Evolutionary conservation across 2,113 vertebrate species (phyloP), one percentile per base, ranked within the genome.

Genomic region (Cebidichthys violaceus): DNA sequence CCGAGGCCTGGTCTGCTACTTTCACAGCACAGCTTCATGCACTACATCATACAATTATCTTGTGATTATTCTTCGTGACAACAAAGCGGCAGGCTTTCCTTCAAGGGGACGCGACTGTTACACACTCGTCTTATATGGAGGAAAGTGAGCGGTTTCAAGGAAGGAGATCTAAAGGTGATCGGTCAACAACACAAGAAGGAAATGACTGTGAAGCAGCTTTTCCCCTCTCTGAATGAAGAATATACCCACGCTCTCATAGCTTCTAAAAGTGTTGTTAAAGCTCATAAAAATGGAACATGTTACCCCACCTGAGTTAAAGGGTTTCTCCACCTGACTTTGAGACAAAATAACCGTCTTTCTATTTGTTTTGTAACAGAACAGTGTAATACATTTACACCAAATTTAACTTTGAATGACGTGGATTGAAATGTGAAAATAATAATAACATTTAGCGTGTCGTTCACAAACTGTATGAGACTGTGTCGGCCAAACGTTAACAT

Each of bases 1-100:
- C 70, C 73, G 8, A 41, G 71, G 47, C 82, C 82, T 73, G 76
- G 41, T 86, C 82, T 73, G 76, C 81, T 88, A 68, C 77, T 71
- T 77, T 84, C 76, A 47, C 67, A 77, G 84, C 68, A 35, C 39
- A 37, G 71, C 62, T 86, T 85, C 75, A 82, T 74, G 14, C 77
- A 73, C 77, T 86, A 83, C 73, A 90, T 81, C 77, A 82, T 86
- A 73, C 39, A 77, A 73, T 83, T 82, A 75, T 70, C 62, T 60
- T 43, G 67, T 88, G 82, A 87, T 87, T 87, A 81, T 79, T 90
- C 83, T 85, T 75, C 81, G 74, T 87, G 70, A 88, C 84, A 87
- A 70, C 64, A 81, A 65, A 86, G 76, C 52, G 1, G 59, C 64
- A 55, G 77, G 75, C 64, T 68, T 87, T 85, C 47, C 73, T 71